Evolutionary conservation across 2,888 invertebrate species (phyloP), one percentile per base, ranked within the genome.

Genomic region (Sussaba pulchella): DNA sequence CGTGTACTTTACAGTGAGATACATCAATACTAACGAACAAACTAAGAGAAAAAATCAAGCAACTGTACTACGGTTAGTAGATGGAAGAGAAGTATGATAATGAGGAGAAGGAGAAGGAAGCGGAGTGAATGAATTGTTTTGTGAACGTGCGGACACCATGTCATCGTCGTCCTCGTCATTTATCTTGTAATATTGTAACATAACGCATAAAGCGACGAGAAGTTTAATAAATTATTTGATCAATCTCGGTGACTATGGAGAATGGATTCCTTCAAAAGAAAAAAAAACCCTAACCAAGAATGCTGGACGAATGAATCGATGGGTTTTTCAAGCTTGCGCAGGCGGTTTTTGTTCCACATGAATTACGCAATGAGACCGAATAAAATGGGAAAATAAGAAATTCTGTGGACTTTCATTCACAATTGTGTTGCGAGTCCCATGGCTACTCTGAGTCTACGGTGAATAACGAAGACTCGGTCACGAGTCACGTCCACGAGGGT

Each of bases 181-280:
- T 76, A 52, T 69, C 86, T 86, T 88, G 85, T 87, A 88, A 87
- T 85, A 87, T 87, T 88, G 88, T 88, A 87, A 86, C 84, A 87
- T 87, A 87, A 78, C 85, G 83, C 83, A 85, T 85, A 78, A 83
- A 81, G 85, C 83, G 83, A 83, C 84, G 84, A 85, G 86, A 87
- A 84, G 85, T 89, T 87, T 86, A 88, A 88, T 88, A 88, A 88
- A 88, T 88, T 87, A 86, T 88, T 88, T 87, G 86, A 88, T 87
- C 86, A 88, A 86, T 80, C 81, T 84, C 81, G 83, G 82, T 72
- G 82, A 69, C 45, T 52, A 47, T 57, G 17, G 43, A 17, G 26
- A 12, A 69, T 24, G 12, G 39, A 78, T 72, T 61, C 17, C 26
- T 47, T 47, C 14, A 36, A 5, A 24, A 39, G 14, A 6, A 41